A percentile compares a stretch with the other conserved stretches of the same genome.
phyloP scores from a whole-genome alignment of 2,113 vertebrate species.

The Tricholaema leucomelas region DNA sequence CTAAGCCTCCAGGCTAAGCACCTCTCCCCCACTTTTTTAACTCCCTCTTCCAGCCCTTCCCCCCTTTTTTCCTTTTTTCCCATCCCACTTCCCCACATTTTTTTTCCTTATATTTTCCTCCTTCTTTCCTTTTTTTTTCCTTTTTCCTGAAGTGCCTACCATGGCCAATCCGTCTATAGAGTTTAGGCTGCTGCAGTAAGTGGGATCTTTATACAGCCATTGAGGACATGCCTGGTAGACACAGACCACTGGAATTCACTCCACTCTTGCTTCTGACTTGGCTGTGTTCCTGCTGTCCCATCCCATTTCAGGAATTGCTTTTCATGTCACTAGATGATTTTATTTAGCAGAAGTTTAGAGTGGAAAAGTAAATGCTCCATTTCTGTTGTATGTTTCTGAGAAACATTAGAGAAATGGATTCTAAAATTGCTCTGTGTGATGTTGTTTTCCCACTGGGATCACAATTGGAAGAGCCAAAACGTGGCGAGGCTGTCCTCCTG shows the following conservation, averaged over 20 bases:
- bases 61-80: fast-evolving
- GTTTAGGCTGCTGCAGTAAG: background rate
- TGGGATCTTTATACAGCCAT: background rate
- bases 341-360: background rate
- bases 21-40: no score
- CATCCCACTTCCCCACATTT: no score
- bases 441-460: background rate
- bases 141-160: background rate
- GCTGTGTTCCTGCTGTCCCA: background rate
- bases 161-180: background rate
- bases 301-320: background rate
- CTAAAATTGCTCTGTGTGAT: background rate
- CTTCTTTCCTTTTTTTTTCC: fast-evolving
- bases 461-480: background rate
- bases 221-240: background rate
- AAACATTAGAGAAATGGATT: background rate
- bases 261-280: background rate
- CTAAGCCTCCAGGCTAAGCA: no score
- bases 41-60: no score
- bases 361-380: background rate
- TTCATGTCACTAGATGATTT: background rate
- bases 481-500: background rate
- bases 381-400: background rate
- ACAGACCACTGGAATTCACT: background rate
- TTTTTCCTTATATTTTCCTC: no score